phyloP scores from a whole-genome alignment of 1,140 invertebrate genomes.

The Chlorops oryzae region DNA sequence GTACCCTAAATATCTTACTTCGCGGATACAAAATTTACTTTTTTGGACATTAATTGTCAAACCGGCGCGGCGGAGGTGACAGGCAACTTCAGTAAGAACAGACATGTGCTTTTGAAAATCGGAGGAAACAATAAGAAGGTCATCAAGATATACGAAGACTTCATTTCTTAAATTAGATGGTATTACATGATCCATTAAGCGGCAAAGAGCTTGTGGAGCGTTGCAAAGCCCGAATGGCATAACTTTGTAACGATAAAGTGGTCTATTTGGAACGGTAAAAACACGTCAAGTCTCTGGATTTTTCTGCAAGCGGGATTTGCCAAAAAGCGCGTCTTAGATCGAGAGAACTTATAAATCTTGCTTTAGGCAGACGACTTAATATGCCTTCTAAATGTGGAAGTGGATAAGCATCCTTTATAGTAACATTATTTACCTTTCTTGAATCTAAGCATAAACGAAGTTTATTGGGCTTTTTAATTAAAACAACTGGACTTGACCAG shows the following conservation, averaged over 20 bases:
- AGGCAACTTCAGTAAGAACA: slow-evolving; percentile 5
- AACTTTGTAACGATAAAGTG: slow-evolving; percentile 9
- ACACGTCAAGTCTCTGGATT: slow-evolving; percentile 9
- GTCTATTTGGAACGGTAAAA: slow-evolving; percentile 5
- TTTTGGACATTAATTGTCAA: slow-evolving; percentile 12
- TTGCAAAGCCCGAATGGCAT: slow-evolving; percentile 10
- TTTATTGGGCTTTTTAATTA: slow-evolving; percentile 8
- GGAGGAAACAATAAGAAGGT: slow-evolving; percentile 10
- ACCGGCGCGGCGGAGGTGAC: slow-evolving; percentile 1
- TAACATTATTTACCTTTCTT: slow-evolving; percentile 9
- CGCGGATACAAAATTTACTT: slow-evolving; percentile 45
- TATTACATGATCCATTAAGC: slow-evolving; percentile 8
- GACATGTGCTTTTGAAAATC: slow-evolving; percentile 4
- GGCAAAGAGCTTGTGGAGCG: slow-evolving; percentile 1
- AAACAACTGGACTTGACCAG: slow-evolving; percentile 15
- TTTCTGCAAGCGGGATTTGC: slow-evolving; percentile 7
- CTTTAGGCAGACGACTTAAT: slow-evolving; percentile 12
- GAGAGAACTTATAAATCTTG: slow-evolving; percentile 8
- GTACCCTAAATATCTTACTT: slow-evolving; percentile 10
- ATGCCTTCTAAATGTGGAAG: slow-evolving; percentile 10
- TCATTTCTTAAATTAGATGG: slow-evolving; percentile 7
- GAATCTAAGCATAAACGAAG: slow-evolving; percentile 10
- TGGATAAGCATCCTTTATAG: slow-evolving; percentile 12
- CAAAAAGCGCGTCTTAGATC: slow-evolving; percentile 10
- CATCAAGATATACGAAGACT: slow-evolving; percentile 14